These are phyloP conservation scores for Ischnura elegans DNA, from an alignment of 2,888 invertebrate genomes.

Conservation along the genomic window DNA sequence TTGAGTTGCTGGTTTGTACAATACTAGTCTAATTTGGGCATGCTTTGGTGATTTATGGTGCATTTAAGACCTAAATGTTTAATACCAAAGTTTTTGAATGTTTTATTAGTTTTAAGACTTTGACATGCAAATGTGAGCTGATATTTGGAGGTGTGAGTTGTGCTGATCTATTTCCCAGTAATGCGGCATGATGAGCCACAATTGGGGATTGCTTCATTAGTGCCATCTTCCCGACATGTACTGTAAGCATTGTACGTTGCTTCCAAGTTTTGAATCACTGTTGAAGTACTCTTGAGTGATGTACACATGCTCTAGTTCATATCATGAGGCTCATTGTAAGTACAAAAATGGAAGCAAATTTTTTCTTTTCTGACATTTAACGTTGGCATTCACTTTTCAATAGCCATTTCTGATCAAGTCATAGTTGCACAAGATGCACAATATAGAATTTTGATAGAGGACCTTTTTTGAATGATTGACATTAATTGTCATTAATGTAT, in stretches of 20 bases:
- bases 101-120: background rate
- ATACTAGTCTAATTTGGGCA: background rate
- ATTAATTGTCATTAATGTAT: background rate
- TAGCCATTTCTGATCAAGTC: background rate
- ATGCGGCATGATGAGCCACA: background rate
- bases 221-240: background rate
- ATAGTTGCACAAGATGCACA: background rate
- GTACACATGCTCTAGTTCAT: background rate
- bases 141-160: background rate
- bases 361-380: no score
- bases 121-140: background rate
- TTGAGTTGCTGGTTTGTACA: background rate
- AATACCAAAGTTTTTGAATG: background rate
- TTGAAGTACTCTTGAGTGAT: no score
- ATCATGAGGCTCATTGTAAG: background rate
- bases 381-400: background rate
- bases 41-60: background rate
- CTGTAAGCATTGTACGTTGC: background rate
- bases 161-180: background rate
- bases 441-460: background rate
- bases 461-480: background rate
- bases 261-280: background rate
- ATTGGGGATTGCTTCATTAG: background rate
- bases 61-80: background rate
- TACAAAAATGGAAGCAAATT: background rate